A percentile compares a stretch with the other conserved stretches of the same genome.
Evolutionary conservation across 2,888 invertebrate genomes (phyloP).

Genomic region (Nesidiocoris tenuis): DNA sequence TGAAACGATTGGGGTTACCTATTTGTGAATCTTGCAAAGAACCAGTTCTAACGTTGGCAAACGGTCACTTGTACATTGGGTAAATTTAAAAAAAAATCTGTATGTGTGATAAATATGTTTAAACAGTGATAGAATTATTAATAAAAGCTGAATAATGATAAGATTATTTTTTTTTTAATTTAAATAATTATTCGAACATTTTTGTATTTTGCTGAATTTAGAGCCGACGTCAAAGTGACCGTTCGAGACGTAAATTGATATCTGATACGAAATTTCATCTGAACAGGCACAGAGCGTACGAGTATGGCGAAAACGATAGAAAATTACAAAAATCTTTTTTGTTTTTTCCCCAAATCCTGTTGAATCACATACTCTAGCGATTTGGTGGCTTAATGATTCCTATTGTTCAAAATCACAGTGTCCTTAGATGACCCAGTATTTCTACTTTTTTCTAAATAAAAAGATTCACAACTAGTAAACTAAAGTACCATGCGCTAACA

Average conservation of each 20-base stretch:
- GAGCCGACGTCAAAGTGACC: too few relatives aligned
- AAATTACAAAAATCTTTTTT: background rate
- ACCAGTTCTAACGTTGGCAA: background rate
- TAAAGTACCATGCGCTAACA: conserved; percentile 28
- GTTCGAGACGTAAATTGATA: too few relatives aligned
- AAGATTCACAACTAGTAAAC: conserved; percentile 32
- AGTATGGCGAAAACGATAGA: background rate
- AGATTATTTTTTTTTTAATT: too few relatives aligned
- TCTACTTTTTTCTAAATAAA: conserved; percentile 33
- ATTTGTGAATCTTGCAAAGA: background rate
- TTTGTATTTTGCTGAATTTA: too few relatives aligned
- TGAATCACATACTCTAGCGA: conserved; percentile 19
- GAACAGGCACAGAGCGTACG: background rate
- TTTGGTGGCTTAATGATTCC: conserved; percentile 26
- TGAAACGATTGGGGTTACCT: background rate
- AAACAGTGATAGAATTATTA: too few relatives aligned
- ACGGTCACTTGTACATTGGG: background rate
- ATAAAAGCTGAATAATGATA: too few relatives aligned
- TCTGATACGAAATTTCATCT: too few relatives aligned
- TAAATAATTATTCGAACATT: too few relatives aligned
- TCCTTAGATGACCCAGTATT: conserved; percentile 42
- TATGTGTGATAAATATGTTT: too few relatives aligned
- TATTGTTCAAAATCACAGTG: conserved; percentile 40
- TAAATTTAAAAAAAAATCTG: too few relatives aligned
- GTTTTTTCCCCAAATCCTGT: background rate